Conservation (phyloP, 2,113 vertebrate species). For the Ploceus nigricollis region DNA sequence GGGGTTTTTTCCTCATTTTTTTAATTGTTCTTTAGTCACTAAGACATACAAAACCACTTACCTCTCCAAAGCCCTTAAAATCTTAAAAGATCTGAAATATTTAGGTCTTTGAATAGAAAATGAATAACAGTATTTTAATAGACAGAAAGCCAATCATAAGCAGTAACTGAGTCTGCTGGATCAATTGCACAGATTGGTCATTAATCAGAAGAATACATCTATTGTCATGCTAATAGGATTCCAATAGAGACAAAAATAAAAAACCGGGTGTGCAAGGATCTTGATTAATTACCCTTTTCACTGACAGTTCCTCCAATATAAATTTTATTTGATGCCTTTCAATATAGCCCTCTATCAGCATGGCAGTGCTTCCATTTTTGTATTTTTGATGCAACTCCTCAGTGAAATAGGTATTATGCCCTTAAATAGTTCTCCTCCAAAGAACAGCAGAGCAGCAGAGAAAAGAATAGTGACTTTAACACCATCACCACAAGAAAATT, state of each 20-base stretch:
- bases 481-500: neutral
- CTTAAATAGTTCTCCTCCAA: neutral
- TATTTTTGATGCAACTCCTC: neutral
- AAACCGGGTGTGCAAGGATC: neutral
- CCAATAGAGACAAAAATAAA: neutral
- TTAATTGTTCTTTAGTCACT: neutral
- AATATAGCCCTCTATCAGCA: neutral
- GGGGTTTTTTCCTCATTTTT: rapidly evolving
- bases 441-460: neutral
- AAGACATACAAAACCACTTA: neutral
- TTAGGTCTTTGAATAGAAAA: neutral
- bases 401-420: neutral
- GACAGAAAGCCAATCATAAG: neutral
- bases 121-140: neutral
- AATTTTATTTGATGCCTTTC: constrained; percentile 1
- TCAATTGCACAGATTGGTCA: neutral
- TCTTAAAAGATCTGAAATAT: neutral
- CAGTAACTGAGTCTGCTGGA: neutral
- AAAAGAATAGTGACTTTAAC: neutral
- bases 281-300: constrained; percentile 25
- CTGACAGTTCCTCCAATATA: neutral
- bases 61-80: neutral
- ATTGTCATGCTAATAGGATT: neutral
- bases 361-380: neutral
- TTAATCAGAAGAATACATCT: neutral